These are phyloP conservation scores for Apostichopus californicus DNA, from an alignment of 35 echinoderm and acorn worm species.

Conservation along the genomic window DNA sequence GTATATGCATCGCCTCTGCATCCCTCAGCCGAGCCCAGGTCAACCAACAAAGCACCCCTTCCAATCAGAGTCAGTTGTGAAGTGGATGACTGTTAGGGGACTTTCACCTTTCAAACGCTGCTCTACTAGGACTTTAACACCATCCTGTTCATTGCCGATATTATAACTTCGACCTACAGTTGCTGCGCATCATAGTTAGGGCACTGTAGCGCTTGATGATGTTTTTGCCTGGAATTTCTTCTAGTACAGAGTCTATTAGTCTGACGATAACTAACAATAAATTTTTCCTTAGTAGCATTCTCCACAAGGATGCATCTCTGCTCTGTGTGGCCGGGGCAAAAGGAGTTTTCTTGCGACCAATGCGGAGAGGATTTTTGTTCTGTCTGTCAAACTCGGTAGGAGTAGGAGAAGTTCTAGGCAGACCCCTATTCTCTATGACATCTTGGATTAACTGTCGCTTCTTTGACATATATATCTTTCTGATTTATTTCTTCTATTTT, in stretches of 20 bases:
- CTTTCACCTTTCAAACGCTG: background rate
- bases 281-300: background rate
- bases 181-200: no score
- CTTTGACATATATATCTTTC: background rate
- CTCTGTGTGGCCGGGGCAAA: background rate
- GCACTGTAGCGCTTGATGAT: no score
- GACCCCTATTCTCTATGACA: background rate
- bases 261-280: background rate
- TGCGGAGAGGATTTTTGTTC: constrained; percentile 8
- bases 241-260: no score
- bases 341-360: background rate
- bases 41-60: background rate
- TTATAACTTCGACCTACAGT: background rate
- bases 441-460: background rate
- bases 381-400: constrained; percentile 3
- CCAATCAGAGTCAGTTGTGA: constrained; percentile 56
- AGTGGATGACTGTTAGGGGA: background rate
- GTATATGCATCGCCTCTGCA: no score
- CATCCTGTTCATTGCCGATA: constrained; percentile 44
- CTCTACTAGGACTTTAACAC: background rate
- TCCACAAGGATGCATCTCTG: background rate
- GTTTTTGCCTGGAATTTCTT: no score
- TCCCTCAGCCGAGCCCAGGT: no score
- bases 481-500: background rate
- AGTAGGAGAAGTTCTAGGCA: background rate